Percentiles rank a stretch among this genome's conserved stretches.
phyloP scores from a whole-genome alignment of 2,113 vertebrate genomes.

The Carassius carassius region DNA sequence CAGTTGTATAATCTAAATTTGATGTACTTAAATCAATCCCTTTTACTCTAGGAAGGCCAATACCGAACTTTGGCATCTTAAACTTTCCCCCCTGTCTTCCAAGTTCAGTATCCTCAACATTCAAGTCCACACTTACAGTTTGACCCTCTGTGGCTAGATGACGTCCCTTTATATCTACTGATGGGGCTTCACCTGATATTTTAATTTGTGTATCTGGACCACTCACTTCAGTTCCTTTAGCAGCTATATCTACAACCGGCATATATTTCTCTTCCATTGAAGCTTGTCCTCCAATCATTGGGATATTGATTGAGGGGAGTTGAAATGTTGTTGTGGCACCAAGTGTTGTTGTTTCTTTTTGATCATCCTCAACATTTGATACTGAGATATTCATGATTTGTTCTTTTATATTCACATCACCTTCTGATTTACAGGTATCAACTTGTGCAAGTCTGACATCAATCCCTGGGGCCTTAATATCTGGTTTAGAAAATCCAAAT shows the following conservation, averaged over 20 bases:
- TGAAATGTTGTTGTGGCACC: constrained; percentile 52
- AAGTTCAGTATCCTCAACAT: constrained; percentile 9
- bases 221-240: constrained; percentile 40
- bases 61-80: constrained; percentile 60
- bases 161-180: constrained; percentile 31
- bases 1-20: constrained; percentile 34
- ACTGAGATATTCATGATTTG: constrained; percentile 3
- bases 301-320: constrained; percentile 57
- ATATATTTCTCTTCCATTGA: constrained; percentile 36
- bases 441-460: constrained; percentile 37
- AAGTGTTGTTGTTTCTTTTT: constrained; percentile 36
- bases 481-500: constrained; percentile 49
- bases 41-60: constrained; percentile 42
- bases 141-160: neutral
- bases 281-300: constrained; percentile 51
- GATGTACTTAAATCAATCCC: constrained; percentile 42
- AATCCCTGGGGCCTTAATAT: constrained; percentile 45
- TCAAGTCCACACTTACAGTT: constrained; percentile 13
- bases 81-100: constrained; percentile 45
- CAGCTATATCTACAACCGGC: constrained; percentile 27
- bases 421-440: constrained; percentile 40
- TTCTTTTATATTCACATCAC: constrained; percentile 26
- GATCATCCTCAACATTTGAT: constrained; percentile 26
- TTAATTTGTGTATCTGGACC: constrained; percentile 34
- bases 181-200: constrained; percentile 32